Evolutionary conservation across 2,113 vertebrate genomes (phyloP), one percentile per base, ranked within the genome.

Genomic region (Maccullochella peelii): DNA sequence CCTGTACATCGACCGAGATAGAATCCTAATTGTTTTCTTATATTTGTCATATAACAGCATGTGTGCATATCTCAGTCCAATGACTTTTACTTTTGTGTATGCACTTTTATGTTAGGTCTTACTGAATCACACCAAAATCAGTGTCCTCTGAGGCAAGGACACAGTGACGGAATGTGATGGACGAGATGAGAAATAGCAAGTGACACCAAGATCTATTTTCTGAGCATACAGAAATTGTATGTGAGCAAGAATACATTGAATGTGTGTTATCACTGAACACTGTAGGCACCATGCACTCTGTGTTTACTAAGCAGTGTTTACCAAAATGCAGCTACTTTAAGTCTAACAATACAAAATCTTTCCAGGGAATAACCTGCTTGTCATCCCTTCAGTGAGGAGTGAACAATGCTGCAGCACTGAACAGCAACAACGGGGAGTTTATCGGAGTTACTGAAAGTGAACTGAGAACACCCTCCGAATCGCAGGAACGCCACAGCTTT

Each of bases 91-190:
- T n/a, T n/a, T n/a, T n/a, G n/a, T n/a, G n/a, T n/a, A n/a, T n/a
- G 67, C n/a, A 30, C 58, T 58, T 80, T 83, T 79, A 86, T 82
- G 25, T 78, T 57, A 77, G 80, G 69, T 91, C 79, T 89, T 23
- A 74, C 62, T 88, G 81, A 71, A 80, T 91, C 82, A 87, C 75
- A 79, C 33, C 59, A 72, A 85, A 90, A 70, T 73, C 59, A 52
- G 40, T 86, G 88, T 92, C 85, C 85, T 91, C 84, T 84, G 74
- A 73, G 73, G 70, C 76, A 94, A 88, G 83, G 80, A 47, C 69
- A 55, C 73, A 8, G 55, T 66, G 78, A 91, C 74, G 72, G 74
- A 87, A 86, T 62, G 67, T 87, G 85, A 91, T 89, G 83, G 79
- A 92, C 52, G 86, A 83, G 82, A 81, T 40, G 70, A 85, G 70